A percentile compares a stretch with the other conserved stretches of the same genome.
Conservation (phyloP, 2,888 invertebrate species). For the Erebia aethiops region DNA sequence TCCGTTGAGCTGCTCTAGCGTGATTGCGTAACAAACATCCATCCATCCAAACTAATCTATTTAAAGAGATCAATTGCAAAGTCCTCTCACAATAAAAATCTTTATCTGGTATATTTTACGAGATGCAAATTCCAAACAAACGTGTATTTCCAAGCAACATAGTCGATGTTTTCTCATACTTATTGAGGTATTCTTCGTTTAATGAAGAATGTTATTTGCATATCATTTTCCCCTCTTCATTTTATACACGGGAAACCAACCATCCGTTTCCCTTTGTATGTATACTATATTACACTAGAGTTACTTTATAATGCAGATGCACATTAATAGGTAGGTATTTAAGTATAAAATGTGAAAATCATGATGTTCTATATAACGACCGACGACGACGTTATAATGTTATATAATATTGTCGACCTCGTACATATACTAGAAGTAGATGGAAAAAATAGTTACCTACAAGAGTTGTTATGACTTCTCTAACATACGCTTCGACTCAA, state of each 20-base stretch:
- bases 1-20: too few relatives aligned
- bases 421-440: too few relatives aligned
- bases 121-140: conserved; percentile 29
- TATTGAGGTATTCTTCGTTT: conserved; percentile 21
- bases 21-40: too few relatives aligned
- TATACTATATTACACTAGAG: not conserved
- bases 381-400: too few relatives aligned
- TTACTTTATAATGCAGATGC: not conserved
- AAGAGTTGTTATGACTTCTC: too few relatives aligned
- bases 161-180: conserved; percentile 30
- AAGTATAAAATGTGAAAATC: too few relatives aligned
- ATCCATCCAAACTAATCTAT: too few relatives aligned
- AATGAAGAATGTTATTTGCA: conserved; percentile 26
- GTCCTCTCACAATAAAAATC: not conserved
- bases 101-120: conserved; percentile 3
- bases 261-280: conserved; percentile 2
- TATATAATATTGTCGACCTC: too few relatives aligned
- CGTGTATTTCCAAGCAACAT: conserved; percentile 23
- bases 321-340: not conserved
- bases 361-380: too few relatives aligned
- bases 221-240: conserved; percentile 26
- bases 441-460: too few relatives aligned
- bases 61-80: not conserved
- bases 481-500: not conserved
- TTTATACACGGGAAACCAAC: not conserved